Base-by-base conservation (phyloP, 2,113 vertebrate species). In the Alaudala cheleensis region DNA sequence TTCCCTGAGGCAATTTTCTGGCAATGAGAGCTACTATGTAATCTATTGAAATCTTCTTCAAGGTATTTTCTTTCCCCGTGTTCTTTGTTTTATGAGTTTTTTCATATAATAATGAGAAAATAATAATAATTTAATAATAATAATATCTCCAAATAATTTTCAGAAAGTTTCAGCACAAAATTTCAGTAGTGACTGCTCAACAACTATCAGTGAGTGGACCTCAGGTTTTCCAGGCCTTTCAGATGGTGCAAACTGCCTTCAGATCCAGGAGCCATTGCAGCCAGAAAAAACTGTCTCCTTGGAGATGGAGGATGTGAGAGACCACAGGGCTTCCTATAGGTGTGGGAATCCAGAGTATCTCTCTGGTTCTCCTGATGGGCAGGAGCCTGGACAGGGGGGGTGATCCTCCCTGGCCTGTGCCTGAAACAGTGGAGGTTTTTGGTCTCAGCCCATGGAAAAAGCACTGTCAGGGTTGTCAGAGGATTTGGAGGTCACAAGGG, bases 241-340 rank as follows among this genome's bases (percentile, higher is more conserved):
- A 84, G 33, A 50, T 45, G 26, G 14, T 71, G 47, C 21, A 92
- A 66, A 58, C 19, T 49, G 24, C 37, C 26, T 65, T 91, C 67
- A 61, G 64, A 57, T 18, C 14, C 49, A 47, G 60, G 33, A 93
- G 56, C 6, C 0, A 1, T 19, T 67, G 22, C 61, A 85, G 39
- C 10, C 47, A 84, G 64, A 37, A 81, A 83, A 50, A 80, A 21
- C 2, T 29, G 23, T 15, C 9, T 53, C 29, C 76, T 69, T 21
- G 14, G 47, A 84, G 37, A 81, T 2, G 4, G 28, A 62, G 40
- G 65, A 40, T 0, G 0, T 39, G 12, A 71, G 23, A 49, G 26
- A 81, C 20, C 20, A 49, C 7, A 11, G 11, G n/a, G 45, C 3
- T 90, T 62, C 51, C 31, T 80, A n/a, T n/a, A n/a, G n/a, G n/a